Evolutionary conservation across 2,113 vertebrate genomes (phyloP).

Genomic region (Abramis brama): DNA sequence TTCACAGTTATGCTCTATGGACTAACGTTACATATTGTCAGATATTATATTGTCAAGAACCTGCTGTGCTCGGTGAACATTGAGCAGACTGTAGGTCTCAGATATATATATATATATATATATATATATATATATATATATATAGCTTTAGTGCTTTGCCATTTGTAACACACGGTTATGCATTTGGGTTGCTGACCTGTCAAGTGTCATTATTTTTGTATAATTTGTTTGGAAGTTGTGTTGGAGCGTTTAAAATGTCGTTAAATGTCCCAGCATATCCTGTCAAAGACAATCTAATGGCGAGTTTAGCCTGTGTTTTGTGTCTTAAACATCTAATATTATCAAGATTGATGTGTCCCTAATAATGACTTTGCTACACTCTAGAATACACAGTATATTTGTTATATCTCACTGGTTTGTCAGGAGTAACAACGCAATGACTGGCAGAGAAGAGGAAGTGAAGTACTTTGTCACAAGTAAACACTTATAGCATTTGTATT

Average conservation of each 20-base stretch:
- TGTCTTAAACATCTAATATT: not conserved
- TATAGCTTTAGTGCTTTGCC: not conserved
- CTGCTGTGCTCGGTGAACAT: not conserved
- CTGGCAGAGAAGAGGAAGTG: conserved; percentile 17
- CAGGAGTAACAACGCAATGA: not conserved
- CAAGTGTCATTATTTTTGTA: not conserved
- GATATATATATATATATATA: not conserved
- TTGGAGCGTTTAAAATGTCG: not conserved
- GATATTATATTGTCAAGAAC: not conserved
- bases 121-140: too few relatives aligned
- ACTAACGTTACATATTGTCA: not conserved
- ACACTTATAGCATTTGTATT: not conserved
- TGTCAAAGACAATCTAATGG: too few relatives aligned
- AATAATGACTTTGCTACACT: not conserved
- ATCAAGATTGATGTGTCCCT: not conserved
- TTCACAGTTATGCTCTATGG: not conserved
- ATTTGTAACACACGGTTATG: not conserved
- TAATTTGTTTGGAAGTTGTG: not conserved
- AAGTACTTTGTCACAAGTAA: conserved; percentile 3
- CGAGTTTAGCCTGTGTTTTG: not conserved
- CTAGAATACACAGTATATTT: not conserved
- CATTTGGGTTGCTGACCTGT: not conserved
- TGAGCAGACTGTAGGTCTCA: not conserved
- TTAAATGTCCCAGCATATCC: not conserved
- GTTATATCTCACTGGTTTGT: not conserved